Evolutionary conservation across 1,140 invertebrate species (phyloP).

Genomic region (Eupeodes corollae): DNA sequence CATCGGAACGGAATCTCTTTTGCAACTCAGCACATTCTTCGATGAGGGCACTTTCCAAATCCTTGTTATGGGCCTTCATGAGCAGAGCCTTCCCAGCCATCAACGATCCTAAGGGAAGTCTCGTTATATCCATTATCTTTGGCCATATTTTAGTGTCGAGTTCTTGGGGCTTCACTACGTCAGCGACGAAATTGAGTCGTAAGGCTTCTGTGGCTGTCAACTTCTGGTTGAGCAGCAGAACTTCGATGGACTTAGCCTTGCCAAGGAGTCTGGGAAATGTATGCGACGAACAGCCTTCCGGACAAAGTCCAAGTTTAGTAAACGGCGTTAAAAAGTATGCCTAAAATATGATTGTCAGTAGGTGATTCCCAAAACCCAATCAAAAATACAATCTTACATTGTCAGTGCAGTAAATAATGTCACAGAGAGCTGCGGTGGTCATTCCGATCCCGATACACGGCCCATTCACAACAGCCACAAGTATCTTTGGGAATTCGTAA

Average conservation of each 20-base stretch:
- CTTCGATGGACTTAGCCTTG: slow-evolving; percentile 57
- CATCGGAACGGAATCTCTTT: too few relatives aligned
- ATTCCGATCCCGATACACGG: slow-evolving; percentile 84
- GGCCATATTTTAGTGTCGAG: slow-evolving; percentile 48
- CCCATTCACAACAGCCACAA: slow-evolving; percentile 84
- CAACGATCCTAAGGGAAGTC: slow-evolving; percentile 44
- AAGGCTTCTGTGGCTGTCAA: slow-evolving; percentile 64
- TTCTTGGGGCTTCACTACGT: slow-evolving; percentile 46
- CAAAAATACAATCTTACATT: slow-evolving; percentile 32
- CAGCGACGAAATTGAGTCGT: slow-evolving; percentile 57
- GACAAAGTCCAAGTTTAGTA: slow-evolving; percentile 59
- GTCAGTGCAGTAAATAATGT: slow-evolving; percentile 78
- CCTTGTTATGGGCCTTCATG: slow-evolving; percentile 5
- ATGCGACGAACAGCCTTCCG: slow-evolving; percentile 76
- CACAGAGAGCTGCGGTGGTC: slow-evolving; percentile 73
- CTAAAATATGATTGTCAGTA: slow-evolving; percentile 16
- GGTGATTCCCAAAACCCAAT: slow-evolving; percentile 17
- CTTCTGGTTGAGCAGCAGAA: slow-evolving; percentile 71
- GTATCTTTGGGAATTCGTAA: slow-evolving; percentile 78
- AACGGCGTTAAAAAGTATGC: slow-evolving; percentile 84
- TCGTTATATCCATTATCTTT: slow-evolving; percentile 40
- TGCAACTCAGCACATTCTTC: slow-evolving; percentile 14
- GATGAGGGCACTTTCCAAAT: slow-evolving; percentile 11
- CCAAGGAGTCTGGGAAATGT: slow-evolving; percentile 77
- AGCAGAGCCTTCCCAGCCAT: slow-evolving; percentile 44